Evolutionary conservation across 2,113 vertebrate genomes (phyloP), one percentile per base, ranked within the genome.

Genomic region (Nerophis lumbriciformis): DNA sequence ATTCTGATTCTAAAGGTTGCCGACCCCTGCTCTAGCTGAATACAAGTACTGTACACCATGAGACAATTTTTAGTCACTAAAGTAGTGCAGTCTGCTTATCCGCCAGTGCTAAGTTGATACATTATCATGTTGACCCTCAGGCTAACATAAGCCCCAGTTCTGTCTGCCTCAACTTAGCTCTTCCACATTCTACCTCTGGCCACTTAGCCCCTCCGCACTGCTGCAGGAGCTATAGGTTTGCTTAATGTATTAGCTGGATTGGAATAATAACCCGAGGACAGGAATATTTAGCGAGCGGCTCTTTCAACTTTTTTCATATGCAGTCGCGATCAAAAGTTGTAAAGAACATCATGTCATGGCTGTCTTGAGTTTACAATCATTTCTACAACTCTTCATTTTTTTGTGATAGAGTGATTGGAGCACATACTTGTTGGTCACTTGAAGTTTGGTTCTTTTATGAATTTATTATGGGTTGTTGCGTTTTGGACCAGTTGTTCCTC

Each of bases 81-180:
- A 80, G 72, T 73, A 73, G 63, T 62, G 66, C 72, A 68, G 76
- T 63, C 69, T 63, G 61, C 65, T 15, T 42, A 48, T 37, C 73
- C 81, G 77, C 66, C 69, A 59, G 63, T 66, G 59, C 76, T 78
- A 82, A 85, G 70, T 86, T 85, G 73, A 83, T 86, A 75, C 63
- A 83, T 87, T 83, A 86, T 84, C 81, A 77, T 71, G 79, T 71
- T 88, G 77, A 83, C 87, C 84, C 76, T 2, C 16, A 70, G 82
- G 87, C 84, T 81, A 83, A 81, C 71, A 69, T 69, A 71, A 87
- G 83, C 70, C 83, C 83, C 71, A 85, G 75, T 88, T 88, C 79
- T 88, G 86, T 86, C 85, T 85, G 77, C 72, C 76, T 80, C 62
- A 77, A 83, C 81, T 85, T 76, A 62, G 65, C 71, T 88, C 76